Evolutionary conservation across 2,888 invertebrate genomes (phyloP), one percentile per base, ranked within the genome.

Genomic region (Agelastica alni): DNA sequence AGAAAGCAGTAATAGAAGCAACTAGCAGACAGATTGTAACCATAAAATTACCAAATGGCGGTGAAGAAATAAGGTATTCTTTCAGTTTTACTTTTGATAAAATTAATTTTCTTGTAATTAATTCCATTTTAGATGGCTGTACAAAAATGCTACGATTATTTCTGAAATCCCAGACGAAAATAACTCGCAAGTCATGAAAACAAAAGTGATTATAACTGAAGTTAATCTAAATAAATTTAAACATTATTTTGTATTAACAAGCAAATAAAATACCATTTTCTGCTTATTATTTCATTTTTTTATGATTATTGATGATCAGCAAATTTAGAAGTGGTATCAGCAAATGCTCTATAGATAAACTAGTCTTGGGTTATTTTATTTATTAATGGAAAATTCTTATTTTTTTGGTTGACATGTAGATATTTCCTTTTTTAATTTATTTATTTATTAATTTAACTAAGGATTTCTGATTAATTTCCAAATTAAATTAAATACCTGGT

Each of bases 131-230:
- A 67, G 67, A 20, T 69, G 68, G 68, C 48, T 69, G 31, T 64
- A 64, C 44, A 67, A 67, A 54, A 65, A 67, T 52, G 41, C 63
- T 13, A 67, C 67, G n/a, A 61, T 69, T 22, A 36, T 67, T 18
- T 42, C 52, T 18, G 63, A 64, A 58, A 28, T 7, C 14, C 55
- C 65, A 4, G 65, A 65, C 51, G 52, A 60, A 47, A 52, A 56
- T 20, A 41, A 67, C 46, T 13, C n/a, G 4, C 63, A 69, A 34
- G 51, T 56, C 34, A 53, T 64, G 7, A 51, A 58, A 28, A 58
- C 58, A 12, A 59, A 59, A 42, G 58, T 67, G 10, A 64, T 68
- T 31, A 68, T 68, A 53, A 64, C 65, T 9, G 47, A 59, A 9
- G 48, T 47, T 4, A 68, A 65, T 53, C 44, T 68, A 39, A 9